Base-by-base conservation (phyloP, 1,140 invertebrate genomes). In the Forficula auricularia region DNA sequence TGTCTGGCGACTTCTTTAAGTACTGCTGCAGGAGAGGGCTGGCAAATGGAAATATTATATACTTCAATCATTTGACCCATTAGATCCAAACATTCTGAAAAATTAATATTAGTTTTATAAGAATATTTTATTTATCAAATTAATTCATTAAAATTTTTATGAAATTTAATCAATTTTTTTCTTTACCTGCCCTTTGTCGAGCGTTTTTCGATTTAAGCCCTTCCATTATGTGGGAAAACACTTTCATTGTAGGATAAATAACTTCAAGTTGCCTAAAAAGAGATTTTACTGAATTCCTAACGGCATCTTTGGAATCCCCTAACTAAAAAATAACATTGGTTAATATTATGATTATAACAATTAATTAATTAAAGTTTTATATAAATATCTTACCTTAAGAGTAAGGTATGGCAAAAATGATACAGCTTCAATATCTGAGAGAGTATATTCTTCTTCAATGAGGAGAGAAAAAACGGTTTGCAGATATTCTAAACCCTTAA, bases 191-290 rank as follows among this genome's bases (percentile, higher is more conserved):
- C 57, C 92, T 71, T 62, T 97, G 92, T 42, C 92, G 72, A 3
- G 92, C 82, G 66, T 97, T 98, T 63, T 98, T 98, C 0, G 88
- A 91, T 58, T 91, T 91, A 2, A 98, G 61, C 10, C 90, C 94
- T 55, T 97, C 90, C 75, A 96, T 84, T 2, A 97, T 67, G 54
- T 84, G 85, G 42, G 67, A 68, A 57, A 92, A 97, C 50, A 97
- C 68, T 60, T 94, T 96, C 27, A 76, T 82, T 32, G 83, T 80
- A 1, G 90, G 79, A 61, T 90, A 95, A 1, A 97, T 73, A 13
- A 77, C 65, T 43, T 77, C 79, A 4, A 96, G 80, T 57, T 82
- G 78, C 53, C 82, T 82, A 45, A 98, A 75, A 14, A 98, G 71
- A 13, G 74, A 68, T 45, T 84, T 75, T 1, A 97, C 89, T 18